Evolutionary conservation across 1,140 invertebrate genomes (phyloP).

Genomic region (Myzus persicae): DNA sequence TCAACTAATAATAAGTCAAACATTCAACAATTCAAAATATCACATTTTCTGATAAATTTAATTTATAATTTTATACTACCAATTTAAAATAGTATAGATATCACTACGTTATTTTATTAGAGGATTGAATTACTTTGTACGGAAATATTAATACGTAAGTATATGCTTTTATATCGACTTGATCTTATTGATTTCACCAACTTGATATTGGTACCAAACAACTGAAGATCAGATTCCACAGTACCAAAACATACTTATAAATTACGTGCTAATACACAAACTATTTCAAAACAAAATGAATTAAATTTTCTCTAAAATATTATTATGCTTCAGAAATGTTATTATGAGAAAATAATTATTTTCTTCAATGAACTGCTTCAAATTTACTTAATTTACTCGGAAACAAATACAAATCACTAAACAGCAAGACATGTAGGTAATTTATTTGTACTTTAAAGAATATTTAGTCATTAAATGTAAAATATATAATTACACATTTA

Average conservation of each 20-base stretch:
- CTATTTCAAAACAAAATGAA: no score
- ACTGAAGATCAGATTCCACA: background rate
- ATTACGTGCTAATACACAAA: background rate
- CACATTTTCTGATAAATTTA: background rate
- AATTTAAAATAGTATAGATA: background rate
- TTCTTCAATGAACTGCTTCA: no score
- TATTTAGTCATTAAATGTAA: no score
- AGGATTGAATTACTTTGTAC: background rate
- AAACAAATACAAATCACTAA: no score
- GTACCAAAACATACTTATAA: background rate
- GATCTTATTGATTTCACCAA: background rate
- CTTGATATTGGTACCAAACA: background rate
- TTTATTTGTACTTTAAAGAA: no score
- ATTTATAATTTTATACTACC: background rate
- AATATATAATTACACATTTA: no score
- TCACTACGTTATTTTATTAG: background rate
- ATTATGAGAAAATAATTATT: no score
- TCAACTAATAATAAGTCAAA: background rate
- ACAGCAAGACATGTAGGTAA: no score
- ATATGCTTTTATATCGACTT: background rate
- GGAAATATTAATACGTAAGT: no score
- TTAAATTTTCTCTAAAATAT: no score
- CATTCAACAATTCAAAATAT: background rate
- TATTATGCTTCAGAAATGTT: no score
- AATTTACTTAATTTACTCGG: no score